phyloP scores from a whole-genome alignment of 2,797 vertebrate genomes.

The Cygnus olor region DNA sequence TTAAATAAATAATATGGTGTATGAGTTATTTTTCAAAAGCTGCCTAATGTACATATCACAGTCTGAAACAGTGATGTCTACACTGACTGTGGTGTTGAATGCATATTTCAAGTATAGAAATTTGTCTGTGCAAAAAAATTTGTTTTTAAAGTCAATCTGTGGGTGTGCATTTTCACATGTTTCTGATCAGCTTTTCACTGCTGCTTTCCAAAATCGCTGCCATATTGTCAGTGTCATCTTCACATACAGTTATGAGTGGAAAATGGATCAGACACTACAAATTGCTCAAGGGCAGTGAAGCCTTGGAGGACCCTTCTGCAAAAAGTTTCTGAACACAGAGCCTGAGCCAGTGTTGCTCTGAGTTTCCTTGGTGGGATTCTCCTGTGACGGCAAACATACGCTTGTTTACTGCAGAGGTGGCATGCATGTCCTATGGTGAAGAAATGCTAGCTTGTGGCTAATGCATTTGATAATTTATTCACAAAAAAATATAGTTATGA shows the following conservation, averaged over 20 bases:
- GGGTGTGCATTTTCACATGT: not conserved
- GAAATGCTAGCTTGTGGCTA: constrained; percentile 17
- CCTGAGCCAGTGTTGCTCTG: not conserved
- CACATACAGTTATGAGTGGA: constrained; percentile 10
- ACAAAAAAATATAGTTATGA: not conserved
- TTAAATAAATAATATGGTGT: constrained; percentile 31
- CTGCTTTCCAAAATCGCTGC: not conserved
- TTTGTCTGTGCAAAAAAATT: not conserved
- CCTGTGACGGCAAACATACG: not conserved
- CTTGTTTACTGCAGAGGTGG: not conserved
- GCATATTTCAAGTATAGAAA: not conserved
- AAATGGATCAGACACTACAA: constrained; percentile 14
- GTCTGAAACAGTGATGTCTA: not conserved
- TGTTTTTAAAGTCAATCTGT: not conserved
- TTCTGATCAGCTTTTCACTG: constrained; percentile 8
- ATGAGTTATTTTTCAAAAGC: constrained; percentile 1
- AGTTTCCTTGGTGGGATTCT: not conserved
- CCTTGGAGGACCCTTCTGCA: constrained; percentile 11
- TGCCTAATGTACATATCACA: not conserved
- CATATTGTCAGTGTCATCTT: constrained; percentile 18
- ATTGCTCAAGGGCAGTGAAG: constrained; percentile 30
- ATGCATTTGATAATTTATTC: constrained; percentile 10
- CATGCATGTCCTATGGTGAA: not conserved
- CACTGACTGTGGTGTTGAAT: not conserved
- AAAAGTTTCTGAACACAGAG: not conserved